phyloP scores from a whole-genome alignment of 2,113 vertebrate genomes.

The Spilogale gracilis region DNA sequence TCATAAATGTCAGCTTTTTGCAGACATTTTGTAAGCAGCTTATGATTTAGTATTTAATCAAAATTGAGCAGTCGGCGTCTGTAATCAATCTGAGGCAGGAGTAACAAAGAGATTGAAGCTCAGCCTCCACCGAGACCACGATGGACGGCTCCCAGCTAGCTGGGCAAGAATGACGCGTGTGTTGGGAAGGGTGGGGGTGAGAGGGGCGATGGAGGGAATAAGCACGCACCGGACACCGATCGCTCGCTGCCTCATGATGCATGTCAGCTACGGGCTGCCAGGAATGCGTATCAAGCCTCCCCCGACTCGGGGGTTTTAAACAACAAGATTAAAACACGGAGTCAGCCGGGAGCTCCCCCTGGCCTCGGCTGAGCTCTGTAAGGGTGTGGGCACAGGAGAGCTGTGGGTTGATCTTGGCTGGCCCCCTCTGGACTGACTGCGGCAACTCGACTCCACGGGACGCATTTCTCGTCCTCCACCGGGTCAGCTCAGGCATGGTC shows the following conservation, averaged over 20 bases:
- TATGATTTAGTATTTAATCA: slow-evolving; percentile 89
- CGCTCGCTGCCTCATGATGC: background rate
- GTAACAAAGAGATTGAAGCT: slow-evolving; percentile 57
- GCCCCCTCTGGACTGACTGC: background rate
- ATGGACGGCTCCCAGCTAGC: slow-evolving; percentile 48
- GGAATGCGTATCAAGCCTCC: background rate
- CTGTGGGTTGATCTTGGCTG: background rate
- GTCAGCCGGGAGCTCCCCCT: background rate
- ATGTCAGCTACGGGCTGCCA: background rate
- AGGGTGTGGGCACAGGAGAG: background rate
- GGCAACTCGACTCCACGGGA: accelerated
- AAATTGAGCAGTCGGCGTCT: slow-evolving; percentile 86
- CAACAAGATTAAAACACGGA: background rate
- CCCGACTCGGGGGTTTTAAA: background rate
- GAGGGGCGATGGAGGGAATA: background rate
- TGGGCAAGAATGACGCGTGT: slow-evolving; percentile 30
- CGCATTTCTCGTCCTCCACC: background rate
- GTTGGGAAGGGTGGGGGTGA: background rate
- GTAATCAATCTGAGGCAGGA: slow-evolving; percentile 84
- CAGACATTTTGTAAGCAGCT: slow-evolving; percentile 81
- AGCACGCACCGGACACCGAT: background rate
- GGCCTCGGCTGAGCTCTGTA: background rate
- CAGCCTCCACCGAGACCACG: slow-evolving; percentile 16
- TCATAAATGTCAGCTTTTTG: slow-evolving; percentile 87
- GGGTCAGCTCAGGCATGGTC: background rate